phyloP scores from a whole-genome alignment of 1,140 invertebrate genomes.

The Pseudomyrmex cubaensis region DNA sequence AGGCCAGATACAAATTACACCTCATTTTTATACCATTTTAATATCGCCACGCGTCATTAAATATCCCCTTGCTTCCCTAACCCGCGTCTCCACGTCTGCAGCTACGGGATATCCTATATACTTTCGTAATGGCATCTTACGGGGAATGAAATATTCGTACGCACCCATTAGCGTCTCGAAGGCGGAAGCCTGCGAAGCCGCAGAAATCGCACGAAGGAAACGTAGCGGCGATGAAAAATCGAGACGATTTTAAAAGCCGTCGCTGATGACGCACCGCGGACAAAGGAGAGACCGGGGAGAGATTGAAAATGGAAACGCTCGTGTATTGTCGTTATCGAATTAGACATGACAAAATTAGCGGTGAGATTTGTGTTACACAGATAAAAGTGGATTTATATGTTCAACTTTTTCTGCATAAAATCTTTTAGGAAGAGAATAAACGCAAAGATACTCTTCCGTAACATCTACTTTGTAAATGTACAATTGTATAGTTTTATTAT shows the following conservation, averaged over 20 bases:
- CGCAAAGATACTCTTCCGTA: not conserved
- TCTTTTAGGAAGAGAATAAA: not conserved
- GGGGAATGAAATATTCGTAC: constrained; percentile 78
- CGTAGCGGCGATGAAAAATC: constrained; percentile 65
- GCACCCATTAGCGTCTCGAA: constrained; percentile 75
- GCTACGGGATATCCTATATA: constrained; percentile 57
- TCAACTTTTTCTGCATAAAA: constrained; percentile 5
- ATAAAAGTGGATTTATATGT: not conserved
- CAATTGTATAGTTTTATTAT: not conserved
- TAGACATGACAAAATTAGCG: constrained; percentile 35
- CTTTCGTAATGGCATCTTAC: constrained; percentile 62
- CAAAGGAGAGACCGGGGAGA: not conserved
- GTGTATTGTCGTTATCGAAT: constrained; percentile 34
- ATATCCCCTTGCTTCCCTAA: constrained; percentile 76
- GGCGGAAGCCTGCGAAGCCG: constrained; percentile 56
- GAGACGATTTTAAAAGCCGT: constrained; percentile 55
- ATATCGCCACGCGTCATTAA: constrained; percentile 85
- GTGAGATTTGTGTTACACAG: not conserved
- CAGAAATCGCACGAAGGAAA: constrained; percentile 62
- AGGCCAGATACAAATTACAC: constrained; percentile 84
- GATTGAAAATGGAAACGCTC: not conserved
- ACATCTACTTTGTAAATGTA: not conserved
- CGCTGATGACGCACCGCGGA: constrained; percentile 7
- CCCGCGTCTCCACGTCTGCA: constrained; percentile 24
- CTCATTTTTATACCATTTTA: constrained; percentile 86